phyloP scores from a whole-genome alignment of 2,113 vertebrate genomes.

The Charina bottae region DNA sequence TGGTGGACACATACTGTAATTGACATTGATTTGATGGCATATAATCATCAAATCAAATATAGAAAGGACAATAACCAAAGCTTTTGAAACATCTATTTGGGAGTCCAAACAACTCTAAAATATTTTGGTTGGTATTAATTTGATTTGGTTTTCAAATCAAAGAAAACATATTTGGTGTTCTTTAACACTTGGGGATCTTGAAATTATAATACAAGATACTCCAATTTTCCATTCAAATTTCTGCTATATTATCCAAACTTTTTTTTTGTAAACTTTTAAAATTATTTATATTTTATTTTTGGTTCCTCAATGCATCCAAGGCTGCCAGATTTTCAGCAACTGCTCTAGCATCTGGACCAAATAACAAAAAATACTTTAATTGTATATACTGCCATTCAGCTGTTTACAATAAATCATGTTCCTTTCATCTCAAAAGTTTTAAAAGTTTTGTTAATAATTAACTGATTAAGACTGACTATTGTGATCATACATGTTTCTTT shows the following conservation, averaged over 20 bases:
- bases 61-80: not conserved
- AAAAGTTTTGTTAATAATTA: not conserved
- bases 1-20: not conserved
- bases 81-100: not conserved
- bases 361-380: not conserved
- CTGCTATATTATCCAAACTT: not conserved
- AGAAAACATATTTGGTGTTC: not conserved
- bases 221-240: not conserved
- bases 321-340: not conserved
- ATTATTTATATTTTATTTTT: not conserved
- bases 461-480: not conserved
- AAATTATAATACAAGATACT: not conserved
- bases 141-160: not conserved
- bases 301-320: not conserved
- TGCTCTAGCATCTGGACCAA: not conserved
- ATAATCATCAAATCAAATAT: not conserved
- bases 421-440: not conserved
- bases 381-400: not conserved
- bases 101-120: not conserved
- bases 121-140: not conserved
- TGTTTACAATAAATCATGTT: not conserved
- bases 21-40: not conserved
- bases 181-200: not conserved
- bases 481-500: not conserved
- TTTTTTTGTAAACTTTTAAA: not conserved